phyloP scores from a whole-genome alignment of 2,113 vertebrate species.

The Etia nguti region DNA sequence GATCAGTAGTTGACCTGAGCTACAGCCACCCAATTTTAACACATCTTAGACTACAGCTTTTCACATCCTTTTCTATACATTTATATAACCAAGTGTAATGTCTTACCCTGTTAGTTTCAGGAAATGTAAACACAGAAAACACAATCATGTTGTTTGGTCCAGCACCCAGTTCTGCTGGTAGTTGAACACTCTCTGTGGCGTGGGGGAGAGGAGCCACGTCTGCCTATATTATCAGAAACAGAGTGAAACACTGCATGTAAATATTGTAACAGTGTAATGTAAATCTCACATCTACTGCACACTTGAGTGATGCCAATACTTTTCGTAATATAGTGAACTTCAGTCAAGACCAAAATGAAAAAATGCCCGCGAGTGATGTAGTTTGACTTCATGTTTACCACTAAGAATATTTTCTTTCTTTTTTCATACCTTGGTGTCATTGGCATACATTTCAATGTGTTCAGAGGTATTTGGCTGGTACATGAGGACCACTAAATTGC shows the following conservation, averaged over 20 bases:
- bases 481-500: not conserved
- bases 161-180: not conserved
- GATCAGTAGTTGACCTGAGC: not conserved
- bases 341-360: not conserved
- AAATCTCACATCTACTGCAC: not conserved
- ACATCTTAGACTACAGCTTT: not conserved
- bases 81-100: not conserved
- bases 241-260: not conserved
- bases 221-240: not conserved
- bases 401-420: not conserved
- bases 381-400: not conserved
- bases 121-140: not conserved
- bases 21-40: not conserved
- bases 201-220: rapidly evolving
- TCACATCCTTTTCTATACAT: not conserved
- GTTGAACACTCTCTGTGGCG: not conserved
- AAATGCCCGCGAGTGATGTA: not conserved
- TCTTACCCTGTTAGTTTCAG: not conserved
- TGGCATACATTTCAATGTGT: not conserved
- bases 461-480: rapidly evolving
- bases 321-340: not conserved
- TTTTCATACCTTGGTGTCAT: rapidly evolving
- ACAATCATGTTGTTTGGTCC: not conserved
- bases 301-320: not conserved
- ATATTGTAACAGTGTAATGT: not conserved